Base-by-base conservation (phyloP, 2,113 vertebrate species). In the Caloenas nicobarica region DNA sequence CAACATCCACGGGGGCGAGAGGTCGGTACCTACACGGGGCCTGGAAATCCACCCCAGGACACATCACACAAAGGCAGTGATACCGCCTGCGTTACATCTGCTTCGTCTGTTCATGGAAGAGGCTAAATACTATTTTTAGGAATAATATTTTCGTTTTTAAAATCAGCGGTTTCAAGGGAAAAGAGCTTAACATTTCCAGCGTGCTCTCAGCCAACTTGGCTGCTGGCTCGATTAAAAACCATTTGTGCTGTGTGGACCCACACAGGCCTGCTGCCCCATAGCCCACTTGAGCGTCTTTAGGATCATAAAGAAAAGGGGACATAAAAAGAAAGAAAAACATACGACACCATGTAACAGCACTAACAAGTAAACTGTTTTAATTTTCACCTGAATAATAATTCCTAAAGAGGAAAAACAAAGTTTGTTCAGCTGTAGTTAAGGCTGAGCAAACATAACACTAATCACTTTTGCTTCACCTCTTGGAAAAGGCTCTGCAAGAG, bases 391-490 rank as follows among this genome's bases (percentile, higher is more conserved):
- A 77, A 77, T 57, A 81, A 65, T 88, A 88, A 94, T 79, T 91
- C 74, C 80, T 69, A 40, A 34, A 56, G 74, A 88, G 66, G 80
- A 54, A 91, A 94, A 91, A 13, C 42, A 44, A 88, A 73, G 92
- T 93, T 94, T 96, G 87, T 86, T 94, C 93, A 96, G 95, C 87
- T 96, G 95, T 64, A 91, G 83, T 23, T 78, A 81, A 78, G 90
- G 90, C 28, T 96, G 90, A 88, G 26, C 38, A 94, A 96, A 96
- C 70, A 88, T 2, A 50, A 54, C 90, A 31, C 61, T 85, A 51
- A 94, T 81, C 90, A 33, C 71, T 91, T 50, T 40, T 77, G 50
- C 81, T 74, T 51, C 5, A 25, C 57, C 89, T 56, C 60, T 66
- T 84, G 54, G 74, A 81, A 64, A 54, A 73, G 70, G 16, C 83